Percentiles rank a stretch among this genome's conserved stretches.
phyloP scores from a whole-genome alignment of 2,113 vertebrate species.

The Morphnarchus princeps region DNA sequence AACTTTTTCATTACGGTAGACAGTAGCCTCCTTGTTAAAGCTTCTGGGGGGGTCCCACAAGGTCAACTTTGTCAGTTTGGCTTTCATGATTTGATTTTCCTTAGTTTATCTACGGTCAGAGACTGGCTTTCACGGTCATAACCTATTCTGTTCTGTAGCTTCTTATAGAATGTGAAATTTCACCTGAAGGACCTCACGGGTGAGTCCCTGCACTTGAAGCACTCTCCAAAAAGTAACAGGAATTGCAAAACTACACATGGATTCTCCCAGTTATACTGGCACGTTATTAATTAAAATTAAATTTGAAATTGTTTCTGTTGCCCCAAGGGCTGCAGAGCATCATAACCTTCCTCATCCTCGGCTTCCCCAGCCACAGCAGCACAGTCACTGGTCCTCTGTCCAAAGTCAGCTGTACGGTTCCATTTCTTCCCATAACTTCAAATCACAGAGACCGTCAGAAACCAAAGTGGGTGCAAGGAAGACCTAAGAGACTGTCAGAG shows the following conservation, averaged over 20 bases:
- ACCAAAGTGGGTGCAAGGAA: neutral
- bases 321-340: neutral
- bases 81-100: neutral
- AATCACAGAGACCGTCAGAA: neutral
- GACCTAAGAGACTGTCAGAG: neutral
- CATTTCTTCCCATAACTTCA: neutral
- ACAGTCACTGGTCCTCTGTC: neutral
- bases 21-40: neutral
- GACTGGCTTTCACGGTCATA: neutral
- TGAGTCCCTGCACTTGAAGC: neutral
- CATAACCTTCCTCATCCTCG: neutral
- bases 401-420: neutral
- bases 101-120: neutral
- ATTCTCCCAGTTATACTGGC: neutral
- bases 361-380: neutral
- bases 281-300: neutral
- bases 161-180: neutral
- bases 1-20: neutral
- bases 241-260: neutral
- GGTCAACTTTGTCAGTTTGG: neutral
- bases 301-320: neutral
- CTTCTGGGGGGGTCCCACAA: neutral
- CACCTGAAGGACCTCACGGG: neutral
- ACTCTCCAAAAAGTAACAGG: neutral
- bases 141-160: neutral